Conservation (phyloP, 2,888 invertebrate genomes). For the Macrophya annulata region DNA sequence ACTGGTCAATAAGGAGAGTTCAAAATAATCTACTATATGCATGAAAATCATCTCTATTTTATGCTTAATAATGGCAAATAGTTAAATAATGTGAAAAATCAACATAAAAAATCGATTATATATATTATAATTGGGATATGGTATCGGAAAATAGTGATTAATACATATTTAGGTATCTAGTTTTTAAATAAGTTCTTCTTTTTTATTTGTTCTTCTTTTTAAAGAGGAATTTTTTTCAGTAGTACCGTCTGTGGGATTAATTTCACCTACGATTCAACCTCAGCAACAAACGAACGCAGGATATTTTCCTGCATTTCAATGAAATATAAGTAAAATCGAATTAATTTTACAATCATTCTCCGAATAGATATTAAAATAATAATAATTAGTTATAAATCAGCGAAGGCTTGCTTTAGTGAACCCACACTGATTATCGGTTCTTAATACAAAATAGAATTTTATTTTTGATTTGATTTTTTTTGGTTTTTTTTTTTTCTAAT, state of each 20-base stretch:
- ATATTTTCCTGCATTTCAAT: conserved; percentile 77
- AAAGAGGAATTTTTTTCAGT: conserved; percentile 64
- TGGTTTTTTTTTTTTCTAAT: neutral
- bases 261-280: conserved; percentile 69
- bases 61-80: too few species aligned
- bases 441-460: neutral
- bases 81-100: neutral
- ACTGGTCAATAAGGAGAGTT: too few species aligned
- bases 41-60: too few species aligned
- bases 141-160: neutral
- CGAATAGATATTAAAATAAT: conserved; percentile 44
- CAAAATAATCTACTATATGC: too few species aligned
- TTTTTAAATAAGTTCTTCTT: neutral
- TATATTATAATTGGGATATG: neutral
- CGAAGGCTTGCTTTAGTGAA: conserved; percentile 50
- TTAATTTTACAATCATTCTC: neutral
- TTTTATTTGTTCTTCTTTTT: conserved; percentile 49
- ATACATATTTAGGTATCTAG: neutral
- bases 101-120: neutral
- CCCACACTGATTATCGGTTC: neutral
- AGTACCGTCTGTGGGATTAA: conserved; percentile 68
- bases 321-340: conserved; percentile 62
- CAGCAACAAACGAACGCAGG: conserved; percentile 72
- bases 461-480: neutral
- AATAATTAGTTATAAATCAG: conserved; percentile 17